Evolutionary conservation across 2,888 invertebrate species (phyloP), one percentile per base, ranked within the genome.

Genomic region (Microdon myrmicae): DNA sequence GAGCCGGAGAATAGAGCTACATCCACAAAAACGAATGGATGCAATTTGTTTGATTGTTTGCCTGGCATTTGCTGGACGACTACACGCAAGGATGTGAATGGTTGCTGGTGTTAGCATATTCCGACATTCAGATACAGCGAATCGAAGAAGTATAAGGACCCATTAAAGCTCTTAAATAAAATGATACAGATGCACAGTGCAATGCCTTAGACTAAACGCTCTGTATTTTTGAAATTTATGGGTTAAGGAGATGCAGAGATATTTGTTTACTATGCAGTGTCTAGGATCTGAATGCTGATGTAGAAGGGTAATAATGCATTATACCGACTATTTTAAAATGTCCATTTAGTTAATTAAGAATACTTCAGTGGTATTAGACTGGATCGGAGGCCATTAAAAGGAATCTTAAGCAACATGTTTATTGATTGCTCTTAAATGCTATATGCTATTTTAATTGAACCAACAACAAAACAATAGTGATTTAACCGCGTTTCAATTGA

Each of bases 161-260:
- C 39, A 34, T 55, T 26, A 29, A 38, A 25, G 23, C 26, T 34
- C 39, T 53, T 39, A 35, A 44, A 23, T 23, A 10, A 34, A 32
- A 25, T 34, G 49, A 45, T 35, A 32, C 28, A 55, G 28, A 43
- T 43, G 17, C 10, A 23, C n/a, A n/a, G 9, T 12, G 29, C 51
- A 45, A 12, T 49, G 45, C 39, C 49, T 56, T 51, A 17, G 29
- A 23, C 38, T 44, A 22, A 12, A 43, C 10, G 48, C 39, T 39
- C 49, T 31, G 39, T 23, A 49, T 49, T 39, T 49, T 39, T 39
- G 3, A 49, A 32, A 39, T 49, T 49, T 49, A 49, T 49, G 19
- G 49, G 55, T 60, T 60, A 60, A 60, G 48, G 48, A 28, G 60
- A 44, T 55, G 32, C 44, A 55, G 32, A 44, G 38, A 38, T 23